Evolutionary conservation across 2,888 invertebrate species (phyloP).

Genomic region (Rhingia campestris): DNA sequence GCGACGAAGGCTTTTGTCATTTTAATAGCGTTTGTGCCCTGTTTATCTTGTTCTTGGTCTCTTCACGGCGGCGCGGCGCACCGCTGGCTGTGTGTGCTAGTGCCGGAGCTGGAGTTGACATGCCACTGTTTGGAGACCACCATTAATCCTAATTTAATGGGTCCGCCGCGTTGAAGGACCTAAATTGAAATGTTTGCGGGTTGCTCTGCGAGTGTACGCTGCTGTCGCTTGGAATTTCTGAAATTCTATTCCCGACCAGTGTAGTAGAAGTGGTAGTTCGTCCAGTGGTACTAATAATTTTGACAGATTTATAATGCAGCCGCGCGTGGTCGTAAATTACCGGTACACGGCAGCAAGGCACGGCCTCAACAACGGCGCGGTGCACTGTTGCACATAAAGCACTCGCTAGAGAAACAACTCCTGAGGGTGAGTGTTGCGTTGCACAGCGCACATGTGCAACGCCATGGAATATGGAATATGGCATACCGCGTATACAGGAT

Average conservation of each 20-base stretch:
- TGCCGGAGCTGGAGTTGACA: constrained; percentile 22
- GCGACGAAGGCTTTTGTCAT: constrained; percentile 70
- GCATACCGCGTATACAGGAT: constrained; percentile 10
- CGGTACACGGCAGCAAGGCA: constrained; percentile 26
- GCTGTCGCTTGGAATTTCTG: constrained; percentile 56
- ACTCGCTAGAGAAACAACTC: constrained; percentile 45
- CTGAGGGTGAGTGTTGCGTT: constrained; percentile 55
- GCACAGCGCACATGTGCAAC: constrained; percentile 48
- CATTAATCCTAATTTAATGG: constrained; percentile 69
- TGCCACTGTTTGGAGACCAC: constrained; percentile 62
- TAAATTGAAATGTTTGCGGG: constrained; percentile 67
- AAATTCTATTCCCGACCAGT: constrained; percentile 58
- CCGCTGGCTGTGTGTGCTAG: too few relatives aligned
- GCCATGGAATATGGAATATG: constrained; percentile 35
- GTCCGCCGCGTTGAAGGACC: constrained; percentile 61
- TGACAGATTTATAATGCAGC: constrained; percentile 69
- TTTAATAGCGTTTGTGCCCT: constrained; percentile 59
- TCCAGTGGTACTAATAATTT: constrained; percentile 61
- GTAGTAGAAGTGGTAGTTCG: constrained; percentile 31
- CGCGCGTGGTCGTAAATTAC: constrained; percentile 64
- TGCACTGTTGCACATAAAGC: constrained; percentile 35
- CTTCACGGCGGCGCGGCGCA: constrained; percentile 18
- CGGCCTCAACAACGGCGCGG: constrained; percentile 13
- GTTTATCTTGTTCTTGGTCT: constrained; percentile 43
- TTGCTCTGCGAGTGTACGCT: neutral